Evolutionary conservation across 1,140 invertebrate genomes (phyloP).

Genomic region (Philopotamus ludificatus): DNA sequence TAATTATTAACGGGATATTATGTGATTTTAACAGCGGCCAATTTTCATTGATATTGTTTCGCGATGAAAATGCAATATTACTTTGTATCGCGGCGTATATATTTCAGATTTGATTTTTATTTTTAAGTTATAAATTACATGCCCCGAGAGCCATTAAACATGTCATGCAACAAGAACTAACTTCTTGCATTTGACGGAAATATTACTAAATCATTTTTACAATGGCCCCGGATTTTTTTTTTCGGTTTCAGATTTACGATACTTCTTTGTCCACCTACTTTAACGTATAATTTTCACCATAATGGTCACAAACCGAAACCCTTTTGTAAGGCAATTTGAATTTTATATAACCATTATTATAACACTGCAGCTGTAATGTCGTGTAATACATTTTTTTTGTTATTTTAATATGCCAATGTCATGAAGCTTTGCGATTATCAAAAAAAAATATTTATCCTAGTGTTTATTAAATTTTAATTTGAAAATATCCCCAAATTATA

Average conservation of each 20-base stretch:
- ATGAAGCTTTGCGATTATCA: too few relatives aligned
- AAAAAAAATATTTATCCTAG: too few relatives aligned
- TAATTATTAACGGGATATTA: too few relatives aligned
- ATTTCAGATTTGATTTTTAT: not conserved
- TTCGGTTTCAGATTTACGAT: conserved; percentile 19
- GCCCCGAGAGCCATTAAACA: conserved; percentile 20
- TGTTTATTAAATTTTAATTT: too few relatives aligned
- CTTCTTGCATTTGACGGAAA: conserved; percentile 29
- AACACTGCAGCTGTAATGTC: not conserved
- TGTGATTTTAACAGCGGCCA: too few relatives aligned
- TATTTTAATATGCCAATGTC: too few relatives aligned
- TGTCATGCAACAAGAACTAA: conserved; percentile 17
- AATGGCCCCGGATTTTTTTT: conserved; percentile 9
- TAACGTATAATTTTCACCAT: not conserved
- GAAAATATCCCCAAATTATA: too few relatives aligned
- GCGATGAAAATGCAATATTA: too few relatives aligned
- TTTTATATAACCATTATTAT: not conserved
- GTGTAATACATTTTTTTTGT: not conserved
- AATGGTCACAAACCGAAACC: not conserved
- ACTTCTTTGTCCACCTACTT: conserved; percentile 4
- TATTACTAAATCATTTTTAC: conserved; percentile 29
- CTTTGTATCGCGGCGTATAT: too few relatives aligned
- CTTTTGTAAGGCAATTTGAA: not conserved
- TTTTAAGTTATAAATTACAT: conserved; percentile 15
- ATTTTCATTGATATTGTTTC: too few relatives aligned